These are phyloP conservation scores for Lacerta bilineata DNA, from an alignment of 2,797 vertebrate genomes.

Conservation along the genomic window DNA sequence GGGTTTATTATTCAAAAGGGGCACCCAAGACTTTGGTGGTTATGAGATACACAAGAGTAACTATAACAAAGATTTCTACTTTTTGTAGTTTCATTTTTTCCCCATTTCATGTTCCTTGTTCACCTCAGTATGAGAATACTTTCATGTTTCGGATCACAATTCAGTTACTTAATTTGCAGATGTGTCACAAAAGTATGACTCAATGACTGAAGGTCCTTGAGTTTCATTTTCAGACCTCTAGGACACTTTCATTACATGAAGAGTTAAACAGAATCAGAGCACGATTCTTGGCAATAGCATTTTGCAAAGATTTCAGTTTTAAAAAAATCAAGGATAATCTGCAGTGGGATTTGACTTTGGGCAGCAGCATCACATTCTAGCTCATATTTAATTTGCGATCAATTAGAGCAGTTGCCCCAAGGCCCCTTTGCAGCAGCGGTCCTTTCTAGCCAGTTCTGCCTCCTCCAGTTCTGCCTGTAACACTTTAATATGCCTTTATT, in stretches of 20 bases:
- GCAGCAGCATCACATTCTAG: conserved; percentile 18
- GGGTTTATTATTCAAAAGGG: too few species aligned
- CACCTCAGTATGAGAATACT: not conserved
- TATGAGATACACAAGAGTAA: not conserved
- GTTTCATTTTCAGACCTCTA: conserved; percentile 1
- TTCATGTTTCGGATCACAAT: not conserved
- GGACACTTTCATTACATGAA: conserved; percentile 13
- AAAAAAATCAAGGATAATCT: conserved; percentile 2
- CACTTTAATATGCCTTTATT: not conserved
- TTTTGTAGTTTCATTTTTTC: not conserved
- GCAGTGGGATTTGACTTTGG: conserved; percentile 7
- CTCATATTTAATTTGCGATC: conserved; percentile 24
- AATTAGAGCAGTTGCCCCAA: conserved; percentile 16
- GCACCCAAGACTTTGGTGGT: too few species aligned
- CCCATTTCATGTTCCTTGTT: too few species aligned
- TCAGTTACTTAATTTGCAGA: not conserved
- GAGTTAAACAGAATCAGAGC: conserved; percentile 13
- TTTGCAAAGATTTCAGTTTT: not conserved
- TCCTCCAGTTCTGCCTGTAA: too few species aligned
- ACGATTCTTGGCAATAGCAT: not conserved
- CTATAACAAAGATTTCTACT: not conserved
- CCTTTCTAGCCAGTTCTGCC: not conserved
- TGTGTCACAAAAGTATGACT: not conserved
- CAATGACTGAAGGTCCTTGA: not conserved
- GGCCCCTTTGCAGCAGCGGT: not conserved